phyloP scores from a whole-genome alignment of 1,140 invertebrate species.

The Drosophila subpulchrella region DNA sequence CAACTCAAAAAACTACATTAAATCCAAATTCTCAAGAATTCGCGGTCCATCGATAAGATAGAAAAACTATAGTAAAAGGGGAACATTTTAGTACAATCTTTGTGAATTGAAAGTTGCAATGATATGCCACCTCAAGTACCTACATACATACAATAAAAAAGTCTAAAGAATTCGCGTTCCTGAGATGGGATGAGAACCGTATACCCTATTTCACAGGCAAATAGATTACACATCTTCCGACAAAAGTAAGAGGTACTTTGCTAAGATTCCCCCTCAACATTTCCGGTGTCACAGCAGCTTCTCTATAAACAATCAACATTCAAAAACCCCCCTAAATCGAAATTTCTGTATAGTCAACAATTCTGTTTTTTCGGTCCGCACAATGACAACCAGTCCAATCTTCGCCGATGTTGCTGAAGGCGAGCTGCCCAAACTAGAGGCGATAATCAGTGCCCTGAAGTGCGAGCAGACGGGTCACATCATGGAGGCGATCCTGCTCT shows the following conservation, averaged over 20 bases:
- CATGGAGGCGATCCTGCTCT: conserved; percentile 73
- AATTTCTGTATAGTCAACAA: conserved; percentile 15
- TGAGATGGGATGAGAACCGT: too few species aligned
- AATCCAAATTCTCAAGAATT: too few species aligned
- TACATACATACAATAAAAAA: too few species aligned
- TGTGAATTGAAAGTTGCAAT: too few species aligned
- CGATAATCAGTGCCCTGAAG: conserved; percentile 55
- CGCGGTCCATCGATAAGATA: too few species aligned
- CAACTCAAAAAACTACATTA: too few species aligned
- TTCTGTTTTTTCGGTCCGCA: background rate
- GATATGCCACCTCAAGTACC: too few species aligned
- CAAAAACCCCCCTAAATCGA: background rate
- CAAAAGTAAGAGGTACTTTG: background rate
- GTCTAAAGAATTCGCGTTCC: too few species aligned
- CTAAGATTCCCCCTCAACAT: background rate
- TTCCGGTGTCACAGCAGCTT: background rate
- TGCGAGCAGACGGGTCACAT: conserved; percentile 70
- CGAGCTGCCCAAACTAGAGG: conserved; percentile 55
- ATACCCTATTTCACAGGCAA: too few species aligned
- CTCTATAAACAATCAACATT: background rate
- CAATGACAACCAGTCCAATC: conserved; percentile 45
- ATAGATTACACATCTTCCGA: too few species aligned
- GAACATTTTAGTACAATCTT: too few species aligned
- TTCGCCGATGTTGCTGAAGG: conserved; percentile 33
- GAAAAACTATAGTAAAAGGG: too few species aligned